A percentile compares a stretch with the other conserved stretches of the same genome.
These are phyloP conservation scores for Cathartes aura DNA, from an alignment of 2,113 vertebrate genomes.

Conservation along the genomic window DNA sequence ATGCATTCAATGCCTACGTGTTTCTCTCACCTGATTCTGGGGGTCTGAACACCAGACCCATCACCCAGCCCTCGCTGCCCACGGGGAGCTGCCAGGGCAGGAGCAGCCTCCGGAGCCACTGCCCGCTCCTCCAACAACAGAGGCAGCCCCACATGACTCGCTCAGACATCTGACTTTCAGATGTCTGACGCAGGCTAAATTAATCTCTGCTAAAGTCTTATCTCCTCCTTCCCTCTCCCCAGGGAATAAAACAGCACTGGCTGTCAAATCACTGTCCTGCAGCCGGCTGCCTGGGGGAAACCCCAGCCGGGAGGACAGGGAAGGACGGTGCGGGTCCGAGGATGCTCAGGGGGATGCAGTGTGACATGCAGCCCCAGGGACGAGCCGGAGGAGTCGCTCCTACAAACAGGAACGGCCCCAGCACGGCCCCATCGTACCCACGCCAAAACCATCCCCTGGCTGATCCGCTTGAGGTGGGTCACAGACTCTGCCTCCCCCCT, in stretches of 20 bases:
- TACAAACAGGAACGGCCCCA: rapidly evolving
- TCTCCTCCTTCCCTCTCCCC: background rate
- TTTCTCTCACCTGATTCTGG: too few species aligned
- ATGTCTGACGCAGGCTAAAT: background rate
- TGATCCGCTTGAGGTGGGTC: background rate
- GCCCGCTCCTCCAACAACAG: background rate
- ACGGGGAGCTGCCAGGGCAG: background rate
- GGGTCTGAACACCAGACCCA: background rate
- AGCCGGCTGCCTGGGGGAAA: background rate
- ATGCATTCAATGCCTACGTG: rapidly evolving
- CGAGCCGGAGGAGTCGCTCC: rapidly evolving
- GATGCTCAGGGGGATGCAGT: background rate
- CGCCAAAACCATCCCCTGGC: rapidly evolving
- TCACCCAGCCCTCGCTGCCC: background rate
- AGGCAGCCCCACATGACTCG: rapidly evolving
- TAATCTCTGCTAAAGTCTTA: background rate
- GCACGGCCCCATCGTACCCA: rapidly evolving
- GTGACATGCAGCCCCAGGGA: background rate
- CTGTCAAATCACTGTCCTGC: background rate
- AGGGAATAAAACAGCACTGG: background rate
- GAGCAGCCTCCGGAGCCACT: background rate
- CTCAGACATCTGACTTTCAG: background rate
- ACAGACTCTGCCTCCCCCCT: too few species aligned
- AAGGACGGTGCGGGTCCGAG: rapidly evolving
- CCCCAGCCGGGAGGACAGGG: rapidly evolving